Conservation (phyloP, 64 coral and sea anemone species). For the Porites lutea region DNA sequence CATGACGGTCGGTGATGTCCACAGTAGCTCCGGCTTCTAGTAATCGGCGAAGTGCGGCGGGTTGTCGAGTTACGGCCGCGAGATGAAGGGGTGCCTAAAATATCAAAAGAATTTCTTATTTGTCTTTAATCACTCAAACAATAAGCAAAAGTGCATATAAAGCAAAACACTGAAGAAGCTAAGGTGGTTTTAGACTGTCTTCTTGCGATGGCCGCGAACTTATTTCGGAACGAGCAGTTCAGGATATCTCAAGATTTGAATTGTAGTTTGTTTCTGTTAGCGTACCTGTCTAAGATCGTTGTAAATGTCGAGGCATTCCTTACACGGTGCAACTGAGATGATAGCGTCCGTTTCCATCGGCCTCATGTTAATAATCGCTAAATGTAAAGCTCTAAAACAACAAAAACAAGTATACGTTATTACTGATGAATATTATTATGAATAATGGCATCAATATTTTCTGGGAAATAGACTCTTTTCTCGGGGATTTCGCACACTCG, state of each 20-base stretch:
- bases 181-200: background rate
- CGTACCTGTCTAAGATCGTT: constrained; percentile 87
- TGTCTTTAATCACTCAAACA: background rate
- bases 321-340: constrained; percentile 57
- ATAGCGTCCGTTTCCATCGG: constrained; percentile 42
- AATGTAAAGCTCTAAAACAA: constrained; percentile 75
- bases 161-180: too few relatives aligned
- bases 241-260: background rate
- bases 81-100: constrained; percentile 65
- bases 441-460: background rate
- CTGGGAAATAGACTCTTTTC: background rate
- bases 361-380: constrained; percentile 74
- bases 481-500: background rate
- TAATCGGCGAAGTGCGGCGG: constrained; percentile 16
- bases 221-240: background rate
- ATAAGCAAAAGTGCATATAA: background rate
- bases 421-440: background rate
- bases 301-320: constrained; percentile 74
- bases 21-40: constrained; percentile 20
- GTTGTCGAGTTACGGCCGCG: constrained; percentile 61
- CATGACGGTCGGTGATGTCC: constrained; percentile 51
- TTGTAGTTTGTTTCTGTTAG: background rate
- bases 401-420: background rate
- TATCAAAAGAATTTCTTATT: background rate
- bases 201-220: background rate